A percentile compares a stretch with the other conserved stretches of the same genome.
These are phyloP conservation scores for Nothobranchius kuhntae DNA, from an alignment of 2,113 vertebrate genomes.

Conservation along the genomic window DNA sequence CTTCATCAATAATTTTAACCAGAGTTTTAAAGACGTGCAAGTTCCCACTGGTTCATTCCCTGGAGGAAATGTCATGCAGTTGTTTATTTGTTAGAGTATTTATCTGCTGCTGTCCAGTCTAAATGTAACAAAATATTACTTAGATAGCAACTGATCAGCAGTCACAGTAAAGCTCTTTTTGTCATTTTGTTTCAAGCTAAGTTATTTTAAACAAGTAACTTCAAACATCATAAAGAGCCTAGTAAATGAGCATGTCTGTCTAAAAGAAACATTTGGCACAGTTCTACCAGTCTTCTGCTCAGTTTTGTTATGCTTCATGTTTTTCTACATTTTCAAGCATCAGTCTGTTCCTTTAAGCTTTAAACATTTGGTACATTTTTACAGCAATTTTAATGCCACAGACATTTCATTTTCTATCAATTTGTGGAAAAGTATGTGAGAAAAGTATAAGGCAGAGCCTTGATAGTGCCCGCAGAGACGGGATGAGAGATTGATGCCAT, in stretches of 20 bases:
- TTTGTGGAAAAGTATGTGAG: not conserved
- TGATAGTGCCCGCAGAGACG: conserved; percentile 22
- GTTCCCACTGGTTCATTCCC: too few relatives aligned
- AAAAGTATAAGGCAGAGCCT: not conserved
- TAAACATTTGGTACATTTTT: not conserved
- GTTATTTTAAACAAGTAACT: too few relatives aligned
- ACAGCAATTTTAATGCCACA: not conserved
- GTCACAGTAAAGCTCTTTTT: too few relatives aligned
- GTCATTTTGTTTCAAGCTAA: too few relatives aligned
- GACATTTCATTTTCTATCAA: not conserved
- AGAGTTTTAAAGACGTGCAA: not conserved
- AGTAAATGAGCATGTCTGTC: too few relatives aligned
- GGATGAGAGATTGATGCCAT: conserved; percentile 8
- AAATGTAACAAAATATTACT: too few relatives aligned
- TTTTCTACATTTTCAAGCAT: not conserved
- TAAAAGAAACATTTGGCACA: too few relatives aligned
- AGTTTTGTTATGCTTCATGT: not conserved
- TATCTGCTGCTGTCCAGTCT: too few relatives aligned
- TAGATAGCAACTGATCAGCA: too few relatives aligned
- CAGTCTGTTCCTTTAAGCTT: not conserved
- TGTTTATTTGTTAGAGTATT: too few relatives aligned
- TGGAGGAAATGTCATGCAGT: not conserved
- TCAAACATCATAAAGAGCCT: too few relatives aligned
- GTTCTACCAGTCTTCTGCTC: too few relatives aligned
- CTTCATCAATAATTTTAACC: conserved; percentile 54